These are phyloP conservation scores for Manacus vitellinus DNA, from an alignment of 2,113 vertebrate genomes.

Conservation along the genomic window DNA sequence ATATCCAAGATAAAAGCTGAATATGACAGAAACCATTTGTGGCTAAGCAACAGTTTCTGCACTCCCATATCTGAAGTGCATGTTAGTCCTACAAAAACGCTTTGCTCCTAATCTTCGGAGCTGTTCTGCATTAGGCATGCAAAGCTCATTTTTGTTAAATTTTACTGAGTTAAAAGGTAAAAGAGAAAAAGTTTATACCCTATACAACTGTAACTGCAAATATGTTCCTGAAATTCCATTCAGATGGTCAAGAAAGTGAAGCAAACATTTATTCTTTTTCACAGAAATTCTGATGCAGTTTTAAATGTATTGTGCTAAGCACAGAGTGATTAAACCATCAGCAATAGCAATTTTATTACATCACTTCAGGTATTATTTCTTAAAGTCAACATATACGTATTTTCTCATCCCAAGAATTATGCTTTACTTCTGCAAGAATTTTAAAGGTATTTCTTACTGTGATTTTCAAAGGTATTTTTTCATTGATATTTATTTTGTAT, in stretches of 20 bases:
- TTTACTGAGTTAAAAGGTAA: slow-evolving; percentile 36
- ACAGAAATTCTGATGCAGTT: background rate
- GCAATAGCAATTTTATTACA: background rate
- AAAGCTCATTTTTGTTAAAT: slow-evolving; percentile 53
- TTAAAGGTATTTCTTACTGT: background rate
- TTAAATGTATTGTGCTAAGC: background rate
- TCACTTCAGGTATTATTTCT: background rate
- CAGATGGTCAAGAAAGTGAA: background rate
- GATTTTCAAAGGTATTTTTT: background rate
- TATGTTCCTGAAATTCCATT: background rate
- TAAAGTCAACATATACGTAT: background rate
- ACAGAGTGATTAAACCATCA: background rate
- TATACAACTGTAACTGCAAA: background rate
- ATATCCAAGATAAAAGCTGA: slow-evolving; percentile 61
- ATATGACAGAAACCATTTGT: slow-evolving; percentile 61
- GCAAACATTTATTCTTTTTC: background rate
- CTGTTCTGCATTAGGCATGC: slow-evolving; percentile 59
- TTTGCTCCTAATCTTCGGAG: slow-evolving; percentile 69
- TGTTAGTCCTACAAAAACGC: slow-evolving; percentile 31
- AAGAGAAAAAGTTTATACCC: background rate
- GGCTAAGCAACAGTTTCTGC: slow-evolving; percentile 49
- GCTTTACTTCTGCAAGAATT: background rate
- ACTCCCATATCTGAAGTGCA: slow-evolving; percentile 4
- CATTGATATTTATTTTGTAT: background rate
- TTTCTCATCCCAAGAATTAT: background rate